phyloP scores from a whole-genome alignment of 2,888 invertebrate species.

The Sphaeridia pumilis region DNA sequence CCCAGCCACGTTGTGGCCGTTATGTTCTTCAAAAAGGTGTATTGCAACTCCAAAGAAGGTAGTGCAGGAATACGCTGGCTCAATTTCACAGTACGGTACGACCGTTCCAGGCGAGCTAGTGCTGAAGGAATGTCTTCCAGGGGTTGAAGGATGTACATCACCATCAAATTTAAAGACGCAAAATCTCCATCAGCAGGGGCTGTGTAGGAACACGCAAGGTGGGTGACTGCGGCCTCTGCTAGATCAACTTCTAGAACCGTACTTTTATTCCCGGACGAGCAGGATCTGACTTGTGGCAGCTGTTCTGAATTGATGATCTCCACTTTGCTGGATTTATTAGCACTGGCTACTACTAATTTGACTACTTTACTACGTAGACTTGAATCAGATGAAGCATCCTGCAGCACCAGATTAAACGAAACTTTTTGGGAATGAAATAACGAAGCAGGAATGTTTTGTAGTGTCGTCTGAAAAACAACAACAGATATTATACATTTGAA shows the following conservation, averaged over 20 bases:
- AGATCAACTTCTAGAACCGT: background rate
- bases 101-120: background rate
- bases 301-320: background rate
- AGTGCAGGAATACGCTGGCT: constrained; percentile 20
- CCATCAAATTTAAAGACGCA: constrained; percentile 21
- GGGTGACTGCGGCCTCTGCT: background rate
- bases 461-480: constrained; percentile 25
- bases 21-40: constrained; percentile 24
- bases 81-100: constrained; percentile 20
- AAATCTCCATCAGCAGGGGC: constrained; percentile 24
- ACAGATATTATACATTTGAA: constrained; percentile 1
- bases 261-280: background rate
- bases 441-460: constrained; percentile 18
- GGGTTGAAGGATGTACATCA: constrained; percentile 21
- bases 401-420: constrained; percentile 22
- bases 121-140: background rate
- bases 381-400: constrained; percentile 16
- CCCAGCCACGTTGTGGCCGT: constrained; percentile 19
- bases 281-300: too few species aligned
- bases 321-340: constrained; percentile 18
- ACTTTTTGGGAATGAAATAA: constrained; percentile 25
- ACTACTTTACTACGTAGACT: constrained; percentile 14
- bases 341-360: constrained; percentile 20
- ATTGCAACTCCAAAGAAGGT: constrained; percentile 23
- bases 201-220: constrained; percentile 23